phyloP scores from a whole-genome alignment of 2,113 vertebrate species.

The Lasiurus borealis region DNA sequence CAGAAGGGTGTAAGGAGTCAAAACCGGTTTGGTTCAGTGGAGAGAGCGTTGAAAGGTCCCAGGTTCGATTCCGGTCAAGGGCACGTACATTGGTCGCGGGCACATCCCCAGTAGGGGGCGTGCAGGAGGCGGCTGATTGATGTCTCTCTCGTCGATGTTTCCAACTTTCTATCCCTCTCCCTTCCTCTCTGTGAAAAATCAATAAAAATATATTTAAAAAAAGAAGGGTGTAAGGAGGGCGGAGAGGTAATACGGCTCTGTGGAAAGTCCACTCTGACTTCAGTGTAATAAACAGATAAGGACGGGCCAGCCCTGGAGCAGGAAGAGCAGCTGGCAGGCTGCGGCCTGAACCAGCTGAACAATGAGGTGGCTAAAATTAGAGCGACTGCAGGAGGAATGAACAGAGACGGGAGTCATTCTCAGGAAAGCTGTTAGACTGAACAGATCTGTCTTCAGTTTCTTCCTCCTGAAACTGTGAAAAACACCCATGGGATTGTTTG shows the following conservation, averaged over 20 bases:
- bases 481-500: neutral
- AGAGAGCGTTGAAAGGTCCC: too few species aligned
- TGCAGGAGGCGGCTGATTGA: too few species aligned
- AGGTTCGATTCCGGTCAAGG: too few species aligned
- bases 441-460: slow-evolving; percentile 21
- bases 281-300: neutral
- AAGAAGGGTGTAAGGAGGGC: neutral
- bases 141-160: too few species aligned
- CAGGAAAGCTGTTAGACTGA: neutral
- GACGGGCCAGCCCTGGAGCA: neutral
- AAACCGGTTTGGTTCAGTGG: too few species aligned
- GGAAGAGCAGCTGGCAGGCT: neutral
- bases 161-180: too few species aligned
- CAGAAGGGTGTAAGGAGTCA: neutral
- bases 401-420: neutral
- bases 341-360: neutral
- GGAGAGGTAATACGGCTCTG: neutral
- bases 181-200: too few species aligned
- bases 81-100: too few species aligned
- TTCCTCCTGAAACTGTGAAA: slow-evolving; percentile 20
- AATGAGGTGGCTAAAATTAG: neutral
- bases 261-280: neutral
- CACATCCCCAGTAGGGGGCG: too few species aligned
- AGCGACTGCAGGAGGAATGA: neutral
- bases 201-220: too few species aligned